Base-by-base conservation (phyloP, 35 echinoderm and acorn worm species). In the Apostichopus japonicus region DNA sequence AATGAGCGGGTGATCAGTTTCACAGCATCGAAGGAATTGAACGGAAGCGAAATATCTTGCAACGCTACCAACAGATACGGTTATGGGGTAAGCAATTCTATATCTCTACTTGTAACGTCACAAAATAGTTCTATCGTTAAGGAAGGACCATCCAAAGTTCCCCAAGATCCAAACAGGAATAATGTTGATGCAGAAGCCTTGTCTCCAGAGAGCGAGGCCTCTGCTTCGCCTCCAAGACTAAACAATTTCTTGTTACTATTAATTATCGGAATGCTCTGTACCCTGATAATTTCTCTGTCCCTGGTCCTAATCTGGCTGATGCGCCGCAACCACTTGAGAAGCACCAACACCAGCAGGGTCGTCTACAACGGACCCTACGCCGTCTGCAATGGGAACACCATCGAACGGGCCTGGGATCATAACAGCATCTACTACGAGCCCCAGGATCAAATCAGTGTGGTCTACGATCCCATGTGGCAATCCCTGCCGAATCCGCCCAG, bases 401-500 rank as follows among this genome's bases (percentile, higher is more conserved):
- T 87, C 33, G 79, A 92, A 27, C 75, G 77, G 13, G 86, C 77
- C 56, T 97, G 94, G 90, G 96, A 97, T 59, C 93, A 95, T 71
- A 93, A 78, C 8, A 97, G 96, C 86, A 90, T 97, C 22, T 97
- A 97, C 87, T 97, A 93, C 92, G 96, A 97, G 55, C 96, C 96
- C 16, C 92, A 93, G 79, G 96, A 97, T 86, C 91, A 91, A 54
- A 92, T 95, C 23, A 95, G 94, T 86, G 87, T 97, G 9, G 73
- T 81, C 8, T 94, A 97, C 17, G 91, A 93, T 33, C 91, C 93
- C 2, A 95, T 88, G 17, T 93, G 94, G 93, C 91, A 93, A 67
- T 90, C 91, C 10, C 33, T 24, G 75, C 87, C 86, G 54, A 2
- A 51, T 25, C 53, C 58, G 80, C 88, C 54, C 55, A 92, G 13